Conservation (phyloP, 1,140 invertebrate genomes). For the Drosophila orosa region DNA sequence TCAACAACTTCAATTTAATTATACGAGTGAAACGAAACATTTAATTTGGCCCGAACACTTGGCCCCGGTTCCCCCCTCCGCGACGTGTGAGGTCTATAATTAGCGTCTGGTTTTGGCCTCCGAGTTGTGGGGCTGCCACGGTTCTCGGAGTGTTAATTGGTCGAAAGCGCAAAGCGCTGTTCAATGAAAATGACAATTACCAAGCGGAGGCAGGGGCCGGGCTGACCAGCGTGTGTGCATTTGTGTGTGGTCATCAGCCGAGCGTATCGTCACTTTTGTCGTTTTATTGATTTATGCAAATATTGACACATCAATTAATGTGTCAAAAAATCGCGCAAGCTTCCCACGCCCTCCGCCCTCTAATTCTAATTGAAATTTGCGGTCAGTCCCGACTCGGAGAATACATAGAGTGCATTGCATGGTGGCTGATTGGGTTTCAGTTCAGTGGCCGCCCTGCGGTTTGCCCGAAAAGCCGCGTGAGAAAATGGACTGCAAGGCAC, state of each 20-base stretch:
- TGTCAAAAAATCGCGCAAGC: constrained; percentile 50
- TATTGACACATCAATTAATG: constrained; percentile 73
- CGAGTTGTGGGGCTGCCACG: constrained; percentile 11
- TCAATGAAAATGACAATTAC: constrained; percentile 22
- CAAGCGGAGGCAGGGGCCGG: not conserved
- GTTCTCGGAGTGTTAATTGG: constrained; percentile 61
- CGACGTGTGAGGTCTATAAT: constrained; percentile 53
- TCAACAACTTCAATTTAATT: constrained; percentile 76
- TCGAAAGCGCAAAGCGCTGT: constrained; percentile 31
- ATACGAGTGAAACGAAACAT: constrained; percentile 66
- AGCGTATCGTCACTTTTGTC: constrained; percentile 13
- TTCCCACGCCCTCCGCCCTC: constrained; percentile 18
- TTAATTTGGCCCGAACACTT: constrained; percentile 39
- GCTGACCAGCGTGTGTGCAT: not conserved
- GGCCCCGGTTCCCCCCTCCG: not conserved
- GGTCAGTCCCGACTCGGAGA: constrained; percentile 23
- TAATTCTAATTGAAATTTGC: constrained; percentile 73
- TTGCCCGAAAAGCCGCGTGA: constrained; percentile 42
- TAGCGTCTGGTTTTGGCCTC: constrained; percentile 56
- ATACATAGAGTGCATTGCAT: constrained; percentile 27
- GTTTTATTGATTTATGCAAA: constrained; percentile 64
- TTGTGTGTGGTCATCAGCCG: constrained; percentile 16
- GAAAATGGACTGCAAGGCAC: constrained; percentile 16
- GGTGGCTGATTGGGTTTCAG: constrained; percentile 40
- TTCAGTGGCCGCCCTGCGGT: constrained; percentile 35